These are phyloP conservation scores for Adelphocoris suturalis DNA, from an alignment of 2,888 invertebrate genomes.

Conservation along the genomic window DNA sequence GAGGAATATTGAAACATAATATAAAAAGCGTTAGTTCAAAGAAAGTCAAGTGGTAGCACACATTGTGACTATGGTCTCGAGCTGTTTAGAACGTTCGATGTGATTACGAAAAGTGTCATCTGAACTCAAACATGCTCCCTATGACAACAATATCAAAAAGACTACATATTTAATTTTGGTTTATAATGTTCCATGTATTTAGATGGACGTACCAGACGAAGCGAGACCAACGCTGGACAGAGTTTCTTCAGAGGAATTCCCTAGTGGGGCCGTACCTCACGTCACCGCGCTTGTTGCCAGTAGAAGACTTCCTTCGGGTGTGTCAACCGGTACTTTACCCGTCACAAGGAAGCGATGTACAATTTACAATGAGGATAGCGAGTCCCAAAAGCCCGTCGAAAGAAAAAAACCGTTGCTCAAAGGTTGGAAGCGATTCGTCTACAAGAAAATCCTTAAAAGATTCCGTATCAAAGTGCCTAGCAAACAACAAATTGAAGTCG, in stretches of 20 bases:
- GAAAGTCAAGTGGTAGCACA: no score
- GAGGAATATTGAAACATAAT: no score
- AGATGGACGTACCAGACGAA: slow-evolving; percentile 54
- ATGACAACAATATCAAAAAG: no score
- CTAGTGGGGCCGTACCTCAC: slow-evolving; percentile 38
- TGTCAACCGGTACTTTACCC: neutral
- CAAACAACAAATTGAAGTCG: neutral
- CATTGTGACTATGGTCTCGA: no score
- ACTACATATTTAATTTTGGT: no score
- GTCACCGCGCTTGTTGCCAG: slow-evolving; percentile 44
- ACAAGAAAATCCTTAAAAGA: neutral
- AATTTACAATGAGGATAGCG: neutral
- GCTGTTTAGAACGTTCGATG: no score
- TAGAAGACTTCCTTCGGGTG: slow-evolving; percentile 33
- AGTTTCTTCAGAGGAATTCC: slow-evolving; percentile 56
- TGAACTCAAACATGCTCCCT: no score
- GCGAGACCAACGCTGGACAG: slow-evolving; percentile 54
- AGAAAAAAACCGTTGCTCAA: neutral
- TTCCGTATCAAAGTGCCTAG: neutral
- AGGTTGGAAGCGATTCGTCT: neutral
- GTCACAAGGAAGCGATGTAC: neutral
- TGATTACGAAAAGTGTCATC: no score
- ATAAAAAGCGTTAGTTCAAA: no score
- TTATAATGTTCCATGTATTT: neutral
- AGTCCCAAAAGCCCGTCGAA: neutral